phyloP scores from a whole-genome alignment of 2,888 invertebrate genomes.

The Prosopocoilus inquinatus region DNA sequence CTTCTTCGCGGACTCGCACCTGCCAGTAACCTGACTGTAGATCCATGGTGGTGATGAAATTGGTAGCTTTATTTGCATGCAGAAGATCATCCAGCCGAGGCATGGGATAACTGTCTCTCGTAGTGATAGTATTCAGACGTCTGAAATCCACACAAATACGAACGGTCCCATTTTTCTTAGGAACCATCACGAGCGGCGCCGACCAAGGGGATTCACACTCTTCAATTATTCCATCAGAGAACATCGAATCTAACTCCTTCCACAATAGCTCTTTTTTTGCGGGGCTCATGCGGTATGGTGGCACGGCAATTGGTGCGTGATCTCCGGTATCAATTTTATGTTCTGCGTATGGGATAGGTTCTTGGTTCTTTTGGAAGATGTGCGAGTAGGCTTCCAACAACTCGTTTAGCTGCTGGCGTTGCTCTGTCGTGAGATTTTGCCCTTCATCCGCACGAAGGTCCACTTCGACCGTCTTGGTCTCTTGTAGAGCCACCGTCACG shows the following conservation, averaged over 20 bases:
- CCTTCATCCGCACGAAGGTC: too few relatives aligned
- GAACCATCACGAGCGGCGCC: conserved; percentile 40
- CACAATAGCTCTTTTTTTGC: conserved; percentile 27
- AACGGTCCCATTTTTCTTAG: conserved; percentile 36
- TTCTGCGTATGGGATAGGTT: too few relatives aligned
- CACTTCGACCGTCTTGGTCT: too few relatives aligned
- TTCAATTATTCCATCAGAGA: conserved; percentile 39
- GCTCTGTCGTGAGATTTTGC: too few relatives aligned
- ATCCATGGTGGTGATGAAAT: conserved; percentile 37
- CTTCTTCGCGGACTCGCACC: conserved; percentile 39
- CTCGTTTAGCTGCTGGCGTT: too few relatives aligned
- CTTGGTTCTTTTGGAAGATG: too few relatives aligned
- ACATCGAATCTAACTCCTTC: conserved; percentile 36
- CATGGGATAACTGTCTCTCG: conserved; percentile 36
- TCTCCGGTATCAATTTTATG: too few relatives aligned
- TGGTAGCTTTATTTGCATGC: conserved; percentile 35
- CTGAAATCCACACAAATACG: conserved; percentile 43
- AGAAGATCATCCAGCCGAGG: conserved; percentile 47
- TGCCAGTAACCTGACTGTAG: conserved; percentile 45
- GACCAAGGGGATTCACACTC: conserved; percentile 44
- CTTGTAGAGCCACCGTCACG: too few relatives aligned
- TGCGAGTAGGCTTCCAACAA: too few relatives aligned
- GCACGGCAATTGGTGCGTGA: too few relatives aligned
- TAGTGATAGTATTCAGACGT: conserved; percentile 28
- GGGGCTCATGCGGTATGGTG: too few relatives aligned